These are phyloP conservation scores for Pollachius pollachius DNA, from an alignment of 2,113 vertebrate genomes.

Conservation along the genomic window DNA sequence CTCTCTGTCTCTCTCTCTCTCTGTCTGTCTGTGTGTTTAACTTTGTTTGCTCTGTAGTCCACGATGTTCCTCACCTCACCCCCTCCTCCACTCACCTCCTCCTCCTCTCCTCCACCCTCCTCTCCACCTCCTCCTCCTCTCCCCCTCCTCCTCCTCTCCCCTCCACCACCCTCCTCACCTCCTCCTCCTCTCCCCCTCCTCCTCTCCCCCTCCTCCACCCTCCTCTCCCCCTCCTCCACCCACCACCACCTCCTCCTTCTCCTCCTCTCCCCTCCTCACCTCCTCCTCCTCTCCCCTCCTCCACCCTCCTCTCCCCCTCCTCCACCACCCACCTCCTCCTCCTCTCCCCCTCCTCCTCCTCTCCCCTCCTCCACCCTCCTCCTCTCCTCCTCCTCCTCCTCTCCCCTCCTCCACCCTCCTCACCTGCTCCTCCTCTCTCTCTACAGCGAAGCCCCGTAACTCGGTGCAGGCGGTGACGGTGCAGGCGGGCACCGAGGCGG, in stretches of 20 bases:
- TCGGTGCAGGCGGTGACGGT: slow-evolving; percentile 64
- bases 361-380: neutral
- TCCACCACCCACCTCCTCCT: neutral
- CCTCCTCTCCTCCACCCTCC: too few species aligned
- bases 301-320: neutral
- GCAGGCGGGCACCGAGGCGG: slow-evolving; percentile 47
- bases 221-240: neutral
- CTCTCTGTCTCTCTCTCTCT: too few species aligned
- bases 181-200: too few species aligned
- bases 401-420: neutral
- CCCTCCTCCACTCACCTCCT: too few species aligned
- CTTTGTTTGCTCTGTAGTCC: too few species aligned
- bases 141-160: too few species aligned
- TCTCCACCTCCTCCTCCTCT: neutral
- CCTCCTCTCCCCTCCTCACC: too few species aligned
- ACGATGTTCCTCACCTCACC: neutral
- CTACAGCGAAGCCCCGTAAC: slow-evolving; percentile 74
- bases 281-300: neutral
- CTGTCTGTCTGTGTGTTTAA: neutral
- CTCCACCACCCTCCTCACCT: too few species aligned
- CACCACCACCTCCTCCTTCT: neutral
- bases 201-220: neutral
- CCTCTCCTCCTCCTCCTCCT: neutral
- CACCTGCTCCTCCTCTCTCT: neutral
- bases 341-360: neutral